Evolutionary conservation across 2,797 vertebrate species (phyloP).

Genomic region (Falco rusticolus): DNA sequence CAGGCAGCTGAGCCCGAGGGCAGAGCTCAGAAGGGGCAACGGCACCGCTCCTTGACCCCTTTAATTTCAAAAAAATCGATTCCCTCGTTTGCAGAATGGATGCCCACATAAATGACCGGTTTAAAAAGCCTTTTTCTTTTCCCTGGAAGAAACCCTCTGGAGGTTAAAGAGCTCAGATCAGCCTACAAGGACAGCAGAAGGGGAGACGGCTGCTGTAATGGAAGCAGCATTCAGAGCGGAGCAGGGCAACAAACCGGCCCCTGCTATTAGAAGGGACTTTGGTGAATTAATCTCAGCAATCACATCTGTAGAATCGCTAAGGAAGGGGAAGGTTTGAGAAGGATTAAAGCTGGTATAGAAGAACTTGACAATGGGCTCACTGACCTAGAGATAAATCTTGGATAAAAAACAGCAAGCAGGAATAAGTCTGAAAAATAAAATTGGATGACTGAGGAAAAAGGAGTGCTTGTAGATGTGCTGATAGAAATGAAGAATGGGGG

Average conservation of each 20-base stretch:
- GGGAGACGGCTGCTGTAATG: neutral
- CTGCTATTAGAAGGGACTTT: neutral
- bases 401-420: neutral
- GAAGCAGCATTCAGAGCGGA: neutral
- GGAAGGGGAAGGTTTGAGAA: neutral
- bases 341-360: neutral
- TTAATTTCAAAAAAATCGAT: neutral
- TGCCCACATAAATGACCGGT: accelerated
- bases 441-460: neutral
- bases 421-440: neutral
- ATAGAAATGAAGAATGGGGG: neutral
- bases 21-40: neutral
- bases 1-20: neutral
- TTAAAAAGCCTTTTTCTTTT: neutral
- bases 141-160: neutral
- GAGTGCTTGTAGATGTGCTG: neutral
- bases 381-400: conserved; percentile 24
- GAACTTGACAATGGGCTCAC: neutral
- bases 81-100: neutral
- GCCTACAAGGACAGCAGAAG: neutral
- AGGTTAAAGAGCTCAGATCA: neutral
- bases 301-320: neutral
- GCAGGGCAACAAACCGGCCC: neutral
- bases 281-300: neutral
- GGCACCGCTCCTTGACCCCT: neutral